Evolutionary conservation across 1,140 invertebrate genomes (phyloP).

Genomic region (Littorina saxatilis): DNA sequence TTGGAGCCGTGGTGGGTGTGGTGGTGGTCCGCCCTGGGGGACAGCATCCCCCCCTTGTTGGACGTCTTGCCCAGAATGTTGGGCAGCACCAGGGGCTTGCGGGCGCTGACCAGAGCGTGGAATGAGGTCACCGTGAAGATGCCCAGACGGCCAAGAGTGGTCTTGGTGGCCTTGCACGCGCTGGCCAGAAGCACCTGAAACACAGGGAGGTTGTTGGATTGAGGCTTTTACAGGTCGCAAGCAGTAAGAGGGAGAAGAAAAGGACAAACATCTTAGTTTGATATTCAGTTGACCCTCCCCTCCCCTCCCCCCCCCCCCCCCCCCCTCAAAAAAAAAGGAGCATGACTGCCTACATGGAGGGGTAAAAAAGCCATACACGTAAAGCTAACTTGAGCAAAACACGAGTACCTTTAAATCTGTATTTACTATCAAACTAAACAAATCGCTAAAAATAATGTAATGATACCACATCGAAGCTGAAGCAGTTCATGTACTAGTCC

Average conservation of each 20-base stretch:
- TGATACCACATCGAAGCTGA: no score
- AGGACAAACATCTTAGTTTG: no score
- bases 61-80: conserved; percentile 58
- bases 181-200: conserved; percentile 94
- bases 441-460: no score
- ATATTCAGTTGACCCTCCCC: neutral
- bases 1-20: conserved; percentile 48
- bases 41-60: conserved; percentile 68
- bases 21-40: conserved; percentile 62
- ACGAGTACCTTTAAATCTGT: no score
- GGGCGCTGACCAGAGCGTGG: conserved; percentile 97
- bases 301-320: neutral
- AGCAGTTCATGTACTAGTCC: no score
- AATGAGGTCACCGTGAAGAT: conserved; percentile 98
- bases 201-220: neutral
- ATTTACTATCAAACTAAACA: no score
- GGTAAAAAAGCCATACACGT: no score
- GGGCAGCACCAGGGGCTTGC: conserved; percentile 75
- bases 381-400: no score
- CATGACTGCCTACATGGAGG: no score
- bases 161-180: conserved; percentile 95
- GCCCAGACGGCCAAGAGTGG: conserved; percentile 94
- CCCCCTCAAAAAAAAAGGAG: no score
- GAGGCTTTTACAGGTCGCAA: no score
- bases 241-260: no score